Conservation (phyloP, 35 echinoderm and acorn worm species). For the Stichopus chloronotus region DNA sequence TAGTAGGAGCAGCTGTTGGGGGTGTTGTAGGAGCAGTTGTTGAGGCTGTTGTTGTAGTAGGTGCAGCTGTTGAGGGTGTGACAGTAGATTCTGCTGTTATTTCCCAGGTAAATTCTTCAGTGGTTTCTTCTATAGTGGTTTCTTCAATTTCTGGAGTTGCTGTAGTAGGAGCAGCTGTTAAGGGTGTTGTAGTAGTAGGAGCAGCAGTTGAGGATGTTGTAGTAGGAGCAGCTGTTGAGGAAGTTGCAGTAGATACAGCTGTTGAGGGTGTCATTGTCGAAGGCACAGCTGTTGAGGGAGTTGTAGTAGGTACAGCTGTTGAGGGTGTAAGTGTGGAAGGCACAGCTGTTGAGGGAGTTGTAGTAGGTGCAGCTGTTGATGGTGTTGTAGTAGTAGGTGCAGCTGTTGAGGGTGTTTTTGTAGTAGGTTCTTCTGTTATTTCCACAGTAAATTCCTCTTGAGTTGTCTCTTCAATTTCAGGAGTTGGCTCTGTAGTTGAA, state of each 20-base stretch:
- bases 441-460: not conserved
- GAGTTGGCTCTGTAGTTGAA: not conserved
- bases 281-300: not conserved
- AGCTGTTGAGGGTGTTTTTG: not conserved
- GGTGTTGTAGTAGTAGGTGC: not conserved
- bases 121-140: not conserved
- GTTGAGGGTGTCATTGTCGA: not conserved
- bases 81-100: not conserved
- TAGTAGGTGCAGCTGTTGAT: not conserved
- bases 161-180: not conserved
- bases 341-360: not conserved
- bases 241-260: not conserved
- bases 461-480: not conserved
- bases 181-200: not conserved
- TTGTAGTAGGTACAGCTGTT: not conserved
- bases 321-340: not conserved
- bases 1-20: not conserved
- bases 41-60: not conserved
- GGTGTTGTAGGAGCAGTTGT: not conserved
- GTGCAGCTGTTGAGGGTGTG: not conserved
- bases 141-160: not conserved
- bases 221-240: slow-evolving; percentile 5
- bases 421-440: not conserved
- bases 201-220: not conserved
- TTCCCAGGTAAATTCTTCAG: not conserved